Base-by-base conservation (phyloP, 2,888 invertebrate species). In the Drosophila pseudotakahashii region DNA sequence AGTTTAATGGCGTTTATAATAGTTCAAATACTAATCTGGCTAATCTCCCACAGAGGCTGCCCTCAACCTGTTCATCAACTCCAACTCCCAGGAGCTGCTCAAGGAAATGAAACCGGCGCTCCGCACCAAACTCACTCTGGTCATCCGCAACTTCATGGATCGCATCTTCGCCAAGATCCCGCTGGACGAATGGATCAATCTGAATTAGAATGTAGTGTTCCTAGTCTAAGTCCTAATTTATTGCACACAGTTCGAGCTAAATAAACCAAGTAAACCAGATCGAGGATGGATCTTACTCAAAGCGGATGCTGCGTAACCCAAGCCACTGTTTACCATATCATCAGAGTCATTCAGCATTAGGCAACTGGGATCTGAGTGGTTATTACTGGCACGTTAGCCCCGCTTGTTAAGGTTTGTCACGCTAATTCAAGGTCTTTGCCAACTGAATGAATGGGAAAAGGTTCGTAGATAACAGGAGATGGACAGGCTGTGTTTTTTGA, bases 61-160 rank as follows among this genome's bases (percentile, higher is more conserved):
- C 13, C 91, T 97, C 72, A 97, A 97, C 92, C 93, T 97, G 50
- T 97, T 97, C 92, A 97, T 97, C 91, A 97, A 97, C 91, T 95
- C 96, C 1, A 96, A 97, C 91, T 95, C 96, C 0, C 97, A 97
- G 88, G 97, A 97, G 76, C 92, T 97, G 13, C 92, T 97, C 48
- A 96, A 96, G 88, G 97, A 97, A 92, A 97, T 97, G 97, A 97
- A 97, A 89, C 97, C 97, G 0, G 95, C 96, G 83, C 93, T 97
- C 62, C 95, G 96, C 88, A 94, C 94, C 72, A 97, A 97, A 91
- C 93, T 97, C 32, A 94, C 96, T 7, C 93, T 94, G 76, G 95
- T 96, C 75, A 96, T 97, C 94, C 94, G 94, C 30, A 94, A 88
- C 71, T 97, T 97, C 90, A 94, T 97, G 54, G 95, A 96, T 81